phyloP scores from a whole-genome alignment of 2,888 invertebrate genomes.

The Eupithecia insigniata region DNA sequence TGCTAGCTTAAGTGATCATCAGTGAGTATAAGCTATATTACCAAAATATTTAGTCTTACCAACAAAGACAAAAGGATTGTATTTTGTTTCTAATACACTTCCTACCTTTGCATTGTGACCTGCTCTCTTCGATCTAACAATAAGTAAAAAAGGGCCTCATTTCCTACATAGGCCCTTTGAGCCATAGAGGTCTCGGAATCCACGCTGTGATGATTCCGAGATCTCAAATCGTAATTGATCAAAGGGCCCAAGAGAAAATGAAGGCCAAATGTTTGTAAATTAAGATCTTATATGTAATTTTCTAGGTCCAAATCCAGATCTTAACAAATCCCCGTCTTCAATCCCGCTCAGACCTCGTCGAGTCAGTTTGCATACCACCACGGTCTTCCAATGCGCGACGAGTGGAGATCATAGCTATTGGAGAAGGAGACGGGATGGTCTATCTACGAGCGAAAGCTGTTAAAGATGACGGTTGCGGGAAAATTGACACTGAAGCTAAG shows the following conservation, averaged over 20 bases:
- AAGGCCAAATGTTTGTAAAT: too few species aligned
- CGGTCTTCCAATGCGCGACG: constrained; percentile 60
- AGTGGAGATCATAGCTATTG: constrained; percentile 50
- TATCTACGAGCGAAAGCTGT: constrained; percentile 52
- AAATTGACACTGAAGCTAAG: constrained; percentile 43
- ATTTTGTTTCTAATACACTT: neutral
- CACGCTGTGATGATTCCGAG: too few species aligned
- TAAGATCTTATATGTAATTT: neutral
- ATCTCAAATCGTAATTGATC: too few species aligned
- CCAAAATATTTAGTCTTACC: neutral
- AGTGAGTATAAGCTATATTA: too few species aligned
- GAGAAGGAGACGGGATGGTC: constrained; percentile 50
- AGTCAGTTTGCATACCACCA: constrained; percentile 57
- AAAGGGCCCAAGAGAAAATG: too few species aligned
- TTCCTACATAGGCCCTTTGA: too few species aligned
- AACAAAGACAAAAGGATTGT: neutral
- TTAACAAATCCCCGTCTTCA: constrained; percentile 85
- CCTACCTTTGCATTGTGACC: neutral
- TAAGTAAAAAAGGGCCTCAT: too few species aligned
- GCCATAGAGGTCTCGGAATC: too few species aligned
- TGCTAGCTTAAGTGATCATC: too few species aligned
- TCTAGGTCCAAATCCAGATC: constrained; percentile 67
- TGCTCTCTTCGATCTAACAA: too few species aligned
- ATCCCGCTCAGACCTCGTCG: constrained; percentile 48
- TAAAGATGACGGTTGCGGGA: constrained; percentile 52